phyloP scores from a whole-genome alignment of 2,113 vertebrate species.

The Austrofundulus limnaeus region DNA sequence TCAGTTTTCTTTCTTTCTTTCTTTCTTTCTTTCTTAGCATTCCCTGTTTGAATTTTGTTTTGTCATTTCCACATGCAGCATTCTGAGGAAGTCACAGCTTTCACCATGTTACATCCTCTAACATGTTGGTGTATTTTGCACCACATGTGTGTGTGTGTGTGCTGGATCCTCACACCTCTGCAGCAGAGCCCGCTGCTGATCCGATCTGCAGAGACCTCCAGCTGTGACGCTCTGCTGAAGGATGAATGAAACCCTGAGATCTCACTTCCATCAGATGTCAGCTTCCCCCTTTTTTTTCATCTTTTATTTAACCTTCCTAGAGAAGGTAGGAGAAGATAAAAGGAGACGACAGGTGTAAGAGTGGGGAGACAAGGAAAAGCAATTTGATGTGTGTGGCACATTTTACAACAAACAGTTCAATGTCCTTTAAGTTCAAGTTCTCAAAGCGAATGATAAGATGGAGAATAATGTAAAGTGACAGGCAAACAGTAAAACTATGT shows the following conservation, averaged over 20 bases:
- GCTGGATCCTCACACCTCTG: constrained; percentile 23
- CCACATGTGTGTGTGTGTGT: constrained; percentile 1
- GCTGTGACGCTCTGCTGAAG: constrained; percentile 25
- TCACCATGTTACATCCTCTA: constrained; percentile 16
- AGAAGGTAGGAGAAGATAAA: constrained; percentile 14
- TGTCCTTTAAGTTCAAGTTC: neutral
- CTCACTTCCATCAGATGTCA: constrained; percentile 34
- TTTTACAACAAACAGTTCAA: neutral
- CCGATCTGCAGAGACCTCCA: constrained; percentile 24
- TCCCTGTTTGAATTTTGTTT: neutral
- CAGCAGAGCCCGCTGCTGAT: constrained; percentile 9
- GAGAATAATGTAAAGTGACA: neutral
- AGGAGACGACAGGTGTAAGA: neutral
- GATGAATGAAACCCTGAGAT: constrained; percentile 38
- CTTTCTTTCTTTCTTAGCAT: neutral
- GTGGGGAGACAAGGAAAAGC: neutral
- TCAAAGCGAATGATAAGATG: neutral
- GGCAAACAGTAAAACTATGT: neutral
- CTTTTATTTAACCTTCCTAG: constrained; percentile 36
- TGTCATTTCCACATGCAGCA: constrained; percentile 4
- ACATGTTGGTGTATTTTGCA: neutral
- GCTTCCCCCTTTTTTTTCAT: constrained; percentile 35
- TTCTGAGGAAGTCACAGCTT: neutral
- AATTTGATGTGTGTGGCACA: neutral
- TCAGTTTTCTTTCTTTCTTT: too few species aligned